Percentiles rank a stretch among this genome's conserved stretches.
These are phyloP conservation scores for Tanypteryx hageni DNA, from an alignment of 2,888 invertebrate genomes.

Conservation along the genomic window DNA sequence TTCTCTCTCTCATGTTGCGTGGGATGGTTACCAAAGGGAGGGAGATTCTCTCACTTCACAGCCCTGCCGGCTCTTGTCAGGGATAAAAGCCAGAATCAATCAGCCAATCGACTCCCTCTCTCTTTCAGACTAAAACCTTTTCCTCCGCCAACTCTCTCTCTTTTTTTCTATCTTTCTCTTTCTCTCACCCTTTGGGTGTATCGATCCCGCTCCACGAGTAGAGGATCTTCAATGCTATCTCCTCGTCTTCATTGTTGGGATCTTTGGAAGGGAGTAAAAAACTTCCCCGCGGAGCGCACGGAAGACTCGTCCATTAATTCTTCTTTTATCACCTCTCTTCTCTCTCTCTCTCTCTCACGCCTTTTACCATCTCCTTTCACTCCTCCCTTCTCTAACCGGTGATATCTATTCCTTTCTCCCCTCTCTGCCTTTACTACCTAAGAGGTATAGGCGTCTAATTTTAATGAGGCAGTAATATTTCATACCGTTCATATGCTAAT, in stretches of 20 bases:
- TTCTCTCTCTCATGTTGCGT: too few species aligned
- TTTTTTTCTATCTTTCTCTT: background rate
- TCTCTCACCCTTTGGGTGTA: background rate
- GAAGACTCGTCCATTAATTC: background rate
- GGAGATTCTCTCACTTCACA: background rate
- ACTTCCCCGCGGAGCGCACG: background rate
- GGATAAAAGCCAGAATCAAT: conserved; percentile 25
- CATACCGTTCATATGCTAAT: too few species aligned
- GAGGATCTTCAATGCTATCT: background rate
- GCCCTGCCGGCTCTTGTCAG: background rate
- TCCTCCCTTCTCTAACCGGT: background rate
- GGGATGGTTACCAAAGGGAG: too few species aligned
- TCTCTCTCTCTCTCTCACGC: background rate
- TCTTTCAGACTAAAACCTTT: too few species aligned
- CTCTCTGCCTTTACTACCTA: too few species aligned
- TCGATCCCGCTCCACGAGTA: background rate
- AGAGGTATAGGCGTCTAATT: too few species aligned
- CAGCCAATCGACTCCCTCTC: background rate
- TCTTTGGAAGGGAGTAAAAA: background rate
- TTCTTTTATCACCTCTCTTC: background rate
- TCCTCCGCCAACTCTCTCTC: background rate
- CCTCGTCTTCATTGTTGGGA: conserved; percentile 13
- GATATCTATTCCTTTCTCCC: background rate
- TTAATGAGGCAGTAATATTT: too few species aligned
- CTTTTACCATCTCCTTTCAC: background rate